Evolutionary conservation across 2,888 invertebrate species (phyloP).

Genomic region (Diloba caeruleocephala): DNA sequence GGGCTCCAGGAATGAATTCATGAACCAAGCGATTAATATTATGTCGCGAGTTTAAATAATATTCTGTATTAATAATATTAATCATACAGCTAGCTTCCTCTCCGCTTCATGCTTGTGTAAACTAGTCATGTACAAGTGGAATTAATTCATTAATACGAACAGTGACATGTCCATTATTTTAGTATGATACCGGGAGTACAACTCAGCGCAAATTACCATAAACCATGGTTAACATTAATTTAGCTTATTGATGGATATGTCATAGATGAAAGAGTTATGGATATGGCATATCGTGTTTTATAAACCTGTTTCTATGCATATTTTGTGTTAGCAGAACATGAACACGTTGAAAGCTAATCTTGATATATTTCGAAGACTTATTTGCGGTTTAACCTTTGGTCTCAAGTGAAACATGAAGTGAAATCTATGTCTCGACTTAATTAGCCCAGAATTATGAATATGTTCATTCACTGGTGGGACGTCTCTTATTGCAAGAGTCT

Average conservation of each 20-base stretch:
- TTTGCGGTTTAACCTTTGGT: constrained; percentile 38
- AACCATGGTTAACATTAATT: constrained; percentile 74
- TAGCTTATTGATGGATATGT: constrained; percentile 67
- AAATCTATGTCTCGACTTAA: too few relatives aligned
- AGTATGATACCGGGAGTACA: constrained; percentile 60
- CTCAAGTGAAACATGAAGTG: constrained; percentile 25
- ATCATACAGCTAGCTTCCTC: constrained; percentile 18
- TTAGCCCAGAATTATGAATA: too few relatives aligned
- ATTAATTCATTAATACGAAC: constrained; percentile 67
- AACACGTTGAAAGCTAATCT: constrained; percentile 45
- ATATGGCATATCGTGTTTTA: constrained; percentile 46
- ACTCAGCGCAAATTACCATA: constrained; percentile 66
- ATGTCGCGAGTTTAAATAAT: too few relatives aligned
- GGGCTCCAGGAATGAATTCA: too few relatives aligned
- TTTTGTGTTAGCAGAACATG: constrained; percentile 46
- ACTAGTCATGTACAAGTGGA: constrained; percentile 71
- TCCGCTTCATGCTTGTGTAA: too few relatives aligned
- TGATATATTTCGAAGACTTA: constrained; percentile 30
- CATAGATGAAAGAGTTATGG: constrained; percentile 41
- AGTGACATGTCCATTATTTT: constrained; percentile 76
- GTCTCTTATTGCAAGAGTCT: too few relatives aligned
- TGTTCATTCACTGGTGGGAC: too few relatives aligned
- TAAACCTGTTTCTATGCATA: constrained; percentile 40
- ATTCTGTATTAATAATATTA: constrained; percentile 45
- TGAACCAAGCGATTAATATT: too few relatives aligned